These are phyloP conservation scores for Lucilia sericata DNA, from an alignment of 1,140 invertebrate species.

Conservation along the genomic window DNA sequence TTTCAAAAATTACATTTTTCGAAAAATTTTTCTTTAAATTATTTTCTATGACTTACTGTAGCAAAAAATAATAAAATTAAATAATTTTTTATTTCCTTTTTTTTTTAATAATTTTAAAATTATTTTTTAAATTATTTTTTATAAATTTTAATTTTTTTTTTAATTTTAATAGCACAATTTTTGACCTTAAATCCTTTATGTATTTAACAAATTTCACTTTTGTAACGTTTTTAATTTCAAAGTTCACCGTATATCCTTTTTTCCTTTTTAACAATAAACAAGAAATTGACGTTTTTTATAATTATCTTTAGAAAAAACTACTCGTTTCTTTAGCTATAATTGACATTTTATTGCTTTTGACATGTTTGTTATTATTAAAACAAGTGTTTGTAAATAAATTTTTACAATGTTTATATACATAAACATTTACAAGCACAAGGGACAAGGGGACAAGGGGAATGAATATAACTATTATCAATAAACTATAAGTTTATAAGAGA, in stretches of 20 bases:
- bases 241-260: constrained; percentile 3
- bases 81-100: too few species aligned
- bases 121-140: too few species aligned
- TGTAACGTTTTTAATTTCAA: background rate
- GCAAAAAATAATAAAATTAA: too few species aligned
- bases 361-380: constrained; percentile 16
- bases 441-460: background rate
- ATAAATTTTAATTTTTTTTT: background rate
- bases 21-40: too few species aligned
- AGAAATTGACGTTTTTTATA: background rate
- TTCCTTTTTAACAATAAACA: background rate
- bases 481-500: background rate
- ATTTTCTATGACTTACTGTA: too few species aligned
- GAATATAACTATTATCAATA: background rate
- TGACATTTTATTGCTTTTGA: constrained; percentile 27
- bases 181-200: background rate
- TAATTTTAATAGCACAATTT: background rate
- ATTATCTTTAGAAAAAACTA: background rate
- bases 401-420: background rate
- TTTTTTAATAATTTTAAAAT: too few species aligned
- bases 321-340: background rate
- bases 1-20: too few species aligned
- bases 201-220: background rate
- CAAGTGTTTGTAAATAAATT: background rate
- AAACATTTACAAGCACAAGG: background rate